A percentile compares a stretch with the other conserved stretches of the same genome.
Conservation (phyloP, 92 coral and sea anemone species). For the Palythoa heliodiscus region DNA sequence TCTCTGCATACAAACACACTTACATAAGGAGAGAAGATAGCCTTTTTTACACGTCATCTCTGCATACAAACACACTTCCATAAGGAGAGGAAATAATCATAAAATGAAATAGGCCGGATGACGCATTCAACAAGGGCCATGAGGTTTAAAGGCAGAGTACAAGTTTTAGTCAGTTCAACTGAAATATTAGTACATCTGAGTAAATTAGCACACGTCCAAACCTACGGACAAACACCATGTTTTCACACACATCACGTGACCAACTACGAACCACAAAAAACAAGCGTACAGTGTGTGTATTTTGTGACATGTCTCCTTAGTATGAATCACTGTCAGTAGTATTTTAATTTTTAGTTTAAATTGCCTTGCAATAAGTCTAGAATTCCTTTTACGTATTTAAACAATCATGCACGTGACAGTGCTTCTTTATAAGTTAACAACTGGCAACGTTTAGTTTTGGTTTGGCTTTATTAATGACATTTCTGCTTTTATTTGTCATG, state of each 20-base stretch:
- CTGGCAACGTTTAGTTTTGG: not conserved
- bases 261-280: not conserved
- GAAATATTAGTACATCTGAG: no score
- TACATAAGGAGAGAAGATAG: no score
- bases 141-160: no score
- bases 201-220: no score
- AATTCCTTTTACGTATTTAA: not conserved
- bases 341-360: not conserved
- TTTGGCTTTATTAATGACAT: not conserved
- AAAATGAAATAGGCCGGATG: no score
- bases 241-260: not conserved
- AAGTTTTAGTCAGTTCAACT: no score
- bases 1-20: no score
- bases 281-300: slow-evolving; percentile 36
- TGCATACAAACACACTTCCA: no score
- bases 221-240: not conserved
- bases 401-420: not conserved
- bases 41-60: no score
- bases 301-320: not conserved
- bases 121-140: no score
- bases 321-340: not conserved
- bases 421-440: not conserved
- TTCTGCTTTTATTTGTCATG: not conserved
- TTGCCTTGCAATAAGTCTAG: not conserved
- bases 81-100: no score